Base-by-base conservation (phyloP, 2,888 invertebrate genomes). In the Orchesellides sinensis region DNA sequence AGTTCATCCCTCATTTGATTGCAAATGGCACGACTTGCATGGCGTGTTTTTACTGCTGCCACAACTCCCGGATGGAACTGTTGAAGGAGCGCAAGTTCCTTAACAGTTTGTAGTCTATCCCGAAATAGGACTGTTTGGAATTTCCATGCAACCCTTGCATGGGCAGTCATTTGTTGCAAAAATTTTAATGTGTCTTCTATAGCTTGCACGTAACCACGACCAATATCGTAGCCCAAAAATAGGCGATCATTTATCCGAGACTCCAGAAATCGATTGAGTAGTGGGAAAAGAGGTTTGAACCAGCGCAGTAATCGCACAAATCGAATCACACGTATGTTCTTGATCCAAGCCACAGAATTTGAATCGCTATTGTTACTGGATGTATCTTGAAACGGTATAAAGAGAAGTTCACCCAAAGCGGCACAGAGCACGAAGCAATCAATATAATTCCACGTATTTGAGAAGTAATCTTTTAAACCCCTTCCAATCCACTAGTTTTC, bases 151-250 rank as follows among this genome's bases (percentile, higher is more conserved):
- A 91, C 90, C 69, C 89, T 89, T 27, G 89, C 88, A 72, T 91
- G 89, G 45, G 90, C 90, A 0, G 91, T 89, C 88, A 91, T 89
- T 85, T 92, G 92, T 0, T 92, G 92, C 0, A 93, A 89, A 8
- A 92, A 89, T 52, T 90, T 91, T 78, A 91, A 90, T 0, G 93
- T 92, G 85, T 93, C 93, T 85, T 93, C 93, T 56, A 93, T 92
- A 0, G 93, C 93, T 0, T 92, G 92, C 4, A 93, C 92, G 83
- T 92, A 93, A 4, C 93, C 93, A 91, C 92, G 92, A 0, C 92
- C 93, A n/a, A 93, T 92, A 84, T 93, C 93, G 87, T 93, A 93
- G 0, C 93, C 93, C 83, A 92, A 92, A 1, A 92, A 92, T 8
- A 84, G 54, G 4, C 81, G 92, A 52, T 91, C 90, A 82, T 92